Base-by-base conservation (phyloP, 2,113 vertebrate species). In the Sclerurus mexicanus region DNA sequence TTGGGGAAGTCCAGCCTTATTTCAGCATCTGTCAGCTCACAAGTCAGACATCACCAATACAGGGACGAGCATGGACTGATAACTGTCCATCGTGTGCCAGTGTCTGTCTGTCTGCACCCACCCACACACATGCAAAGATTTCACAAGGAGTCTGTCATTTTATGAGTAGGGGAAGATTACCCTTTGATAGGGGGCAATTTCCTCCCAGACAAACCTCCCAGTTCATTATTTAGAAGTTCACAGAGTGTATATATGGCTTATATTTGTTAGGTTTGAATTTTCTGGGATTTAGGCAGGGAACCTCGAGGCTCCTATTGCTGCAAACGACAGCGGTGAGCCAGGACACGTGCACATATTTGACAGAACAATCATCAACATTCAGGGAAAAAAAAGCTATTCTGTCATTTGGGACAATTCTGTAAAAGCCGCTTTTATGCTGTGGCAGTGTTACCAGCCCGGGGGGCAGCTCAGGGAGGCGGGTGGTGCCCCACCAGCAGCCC, bases 321-420 rank as follows among this genome's bases (percentile, higher is more conserved):
- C 56, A 58, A 50, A 27, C 4, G 6, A 42, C 47, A 83, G 47
- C 24, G 35, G 27, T 0, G 4, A 84, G 53, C 35, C 63, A 72
- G 33, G 47, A 84, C 2, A 33, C 1, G 0, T 0, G 0, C 5
- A 59, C 1, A 0, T 33, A 50, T 18, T 46, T 49, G 68, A 63
- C 30, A 72, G 56, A 39, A n/a, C 28, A 47, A 28, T 10, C 9
- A 46, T 31, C n/a, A 56, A 42, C 2, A 0, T 27, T 49, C n/a
- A n/a, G 13, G 24, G 14, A 52, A 52, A 1, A 4, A 59, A 14
- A 2, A 27, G 23, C 24, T 75, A 37, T 72, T 79, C 16, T 63
- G 19, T 21, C 22, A 72, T 59, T 6, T 10, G 9, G 59, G 13
- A 64, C 15, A 60, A n/a, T 24, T 68, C 68, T 49, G 68, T 3